These are phyloP conservation scores for Argyresthia albistria DNA, from an alignment of 2,888 invertebrate species.

Conservation along the genomic window DNA sequence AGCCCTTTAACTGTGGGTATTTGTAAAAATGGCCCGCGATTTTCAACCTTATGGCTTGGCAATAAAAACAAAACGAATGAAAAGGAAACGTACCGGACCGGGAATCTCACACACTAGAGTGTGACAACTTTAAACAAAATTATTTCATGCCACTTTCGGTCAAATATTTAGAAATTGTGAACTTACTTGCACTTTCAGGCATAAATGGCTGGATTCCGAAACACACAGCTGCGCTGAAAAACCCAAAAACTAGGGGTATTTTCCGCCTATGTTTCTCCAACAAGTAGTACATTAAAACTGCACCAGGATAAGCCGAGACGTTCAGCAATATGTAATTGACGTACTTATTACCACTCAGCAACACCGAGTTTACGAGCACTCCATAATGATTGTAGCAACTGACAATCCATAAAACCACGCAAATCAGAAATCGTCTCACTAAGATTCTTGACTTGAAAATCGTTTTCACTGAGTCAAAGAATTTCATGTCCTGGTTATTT, in stretches of 20 bases:
- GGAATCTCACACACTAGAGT: no score
- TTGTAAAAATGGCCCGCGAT: no score
- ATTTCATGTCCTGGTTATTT: background rate
- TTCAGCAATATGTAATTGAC: conserved; percentile 75
- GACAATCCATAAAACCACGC: conserved; percentile 35
- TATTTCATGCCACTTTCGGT: no score
- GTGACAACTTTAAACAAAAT: no score
- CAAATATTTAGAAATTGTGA: no score
- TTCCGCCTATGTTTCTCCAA: conserved; percentile 52
- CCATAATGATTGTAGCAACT: conserved; percentile 80
- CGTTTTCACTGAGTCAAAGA: conserved; percentile 29
- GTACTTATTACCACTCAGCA: conserved; percentile 76
- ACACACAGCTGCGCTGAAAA: conserved; percentile 49
- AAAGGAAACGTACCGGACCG: no score
- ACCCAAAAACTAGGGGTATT: conserved; percentile 43
- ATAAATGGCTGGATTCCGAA: conserved; percentile 61
- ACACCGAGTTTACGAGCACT: conserved; percentile 75
- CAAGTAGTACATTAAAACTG: conserved; percentile 46
- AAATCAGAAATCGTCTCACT: conserved; percentile 7
- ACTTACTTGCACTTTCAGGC: conserved; percentile 32
- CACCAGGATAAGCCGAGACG: conserved; percentile 63
- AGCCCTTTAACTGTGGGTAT: no score
- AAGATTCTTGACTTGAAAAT: conserved; percentile 1
- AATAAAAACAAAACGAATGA: no score
- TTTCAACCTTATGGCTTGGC: no score